Evolutionary conservation across 1,140 invertebrate genomes (phyloP), one percentile per base, ranked within the genome.

Genomic region (Aphelenchoides fujianensis): DNA sequence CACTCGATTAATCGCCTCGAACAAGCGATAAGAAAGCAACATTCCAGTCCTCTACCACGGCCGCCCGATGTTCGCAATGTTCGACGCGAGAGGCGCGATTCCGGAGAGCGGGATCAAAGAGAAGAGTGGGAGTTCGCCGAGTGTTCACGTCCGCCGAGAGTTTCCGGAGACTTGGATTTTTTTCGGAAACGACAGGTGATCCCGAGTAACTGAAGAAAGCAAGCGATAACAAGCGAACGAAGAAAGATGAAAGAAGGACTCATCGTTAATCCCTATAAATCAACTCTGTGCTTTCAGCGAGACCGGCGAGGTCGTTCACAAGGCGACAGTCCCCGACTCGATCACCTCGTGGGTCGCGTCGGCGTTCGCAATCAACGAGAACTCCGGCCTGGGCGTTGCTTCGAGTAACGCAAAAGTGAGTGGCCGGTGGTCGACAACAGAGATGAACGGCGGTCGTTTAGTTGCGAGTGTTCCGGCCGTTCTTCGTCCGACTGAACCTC

Each of bases 281-380:
- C 41, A 48, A 48, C 41, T 55, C 68, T 68, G 36, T 9, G n/a
- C 34, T 64, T 84, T 68, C 74, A 89, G 88, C 61, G 84, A 85
- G 72, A 86, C 87, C 74, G 89, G 90, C n/a, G 82, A 84, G 80
- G 85, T 67, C 82, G 85, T 52, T 70, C 82, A 27, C 59, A 89
- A 16, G 84, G 84, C 88, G 35, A 85, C 86, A 52, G 90, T 93
- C 34, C 95, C 95, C 0, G 90, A 93, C 74, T 91, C 92, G 0
- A 92, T 97, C 9, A 95, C 92, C 0, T 92, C 92, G 0, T 97
- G 94, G 93, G 88, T 92, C 23, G 88, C 97, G 0, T 92, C 91
- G 35, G 95, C 92, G 0, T 98, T 98, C 84, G 92, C 95, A 0
- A 86, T 97, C 48, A 92, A 94, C 85, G 87, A 90, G 0, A 86